Evolutionary conservation across 2,113 vertebrate genomes (phyloP).

Genomic region (Sinocyclocheilus maitianheensis): DNA sequence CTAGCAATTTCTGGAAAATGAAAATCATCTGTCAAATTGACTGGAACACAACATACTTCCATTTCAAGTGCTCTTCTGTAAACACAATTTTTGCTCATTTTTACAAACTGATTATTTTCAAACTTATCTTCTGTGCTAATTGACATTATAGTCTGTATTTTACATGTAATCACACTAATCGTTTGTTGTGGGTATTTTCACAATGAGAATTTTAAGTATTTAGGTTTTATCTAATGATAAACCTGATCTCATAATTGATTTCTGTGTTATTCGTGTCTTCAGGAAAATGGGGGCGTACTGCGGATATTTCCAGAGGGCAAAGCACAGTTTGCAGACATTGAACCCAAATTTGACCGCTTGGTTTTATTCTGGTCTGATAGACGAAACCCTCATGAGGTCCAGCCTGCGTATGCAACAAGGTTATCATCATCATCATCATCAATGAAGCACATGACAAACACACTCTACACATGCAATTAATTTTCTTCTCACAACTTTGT

Average conservation of each 20-base stretch:
- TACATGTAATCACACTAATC: not conserved
- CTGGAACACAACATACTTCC: no score
- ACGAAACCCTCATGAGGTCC: slow-evolving; percentile 97
- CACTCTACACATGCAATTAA: not conserved
- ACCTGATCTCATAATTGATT: not conserved
- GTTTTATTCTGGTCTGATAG: slow-evolving; percentile 99
- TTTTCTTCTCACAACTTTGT: not conserved
- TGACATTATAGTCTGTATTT: not conserved
- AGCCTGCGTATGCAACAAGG: slow-evolving; percentile 94
- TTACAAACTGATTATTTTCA: no score
- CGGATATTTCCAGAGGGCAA: slow-evolving; percentile 99
- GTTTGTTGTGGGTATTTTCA: not conserved
- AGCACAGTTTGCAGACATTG: slow-evolving; percentile 96
- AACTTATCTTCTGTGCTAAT: not conserved
- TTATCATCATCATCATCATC: slow-evolving; percentile 57
- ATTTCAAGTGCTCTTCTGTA: no score
- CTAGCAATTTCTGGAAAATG: no score
- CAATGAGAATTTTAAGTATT: not conserved
- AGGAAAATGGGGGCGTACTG: slow-evolving; percentile 95
- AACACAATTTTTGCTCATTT: no score
- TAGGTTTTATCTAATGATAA: not conserved
- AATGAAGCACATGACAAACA: not conserved
- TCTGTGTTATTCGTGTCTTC: slow-evolving; percentile 59
- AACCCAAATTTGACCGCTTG: slow-evolving; percentile 96
- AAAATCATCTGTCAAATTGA: no score